Evolutionary conservation across 2,797 vertebrate species (phyloP).

Genomic region (Pelobates cultripes): DNA sequence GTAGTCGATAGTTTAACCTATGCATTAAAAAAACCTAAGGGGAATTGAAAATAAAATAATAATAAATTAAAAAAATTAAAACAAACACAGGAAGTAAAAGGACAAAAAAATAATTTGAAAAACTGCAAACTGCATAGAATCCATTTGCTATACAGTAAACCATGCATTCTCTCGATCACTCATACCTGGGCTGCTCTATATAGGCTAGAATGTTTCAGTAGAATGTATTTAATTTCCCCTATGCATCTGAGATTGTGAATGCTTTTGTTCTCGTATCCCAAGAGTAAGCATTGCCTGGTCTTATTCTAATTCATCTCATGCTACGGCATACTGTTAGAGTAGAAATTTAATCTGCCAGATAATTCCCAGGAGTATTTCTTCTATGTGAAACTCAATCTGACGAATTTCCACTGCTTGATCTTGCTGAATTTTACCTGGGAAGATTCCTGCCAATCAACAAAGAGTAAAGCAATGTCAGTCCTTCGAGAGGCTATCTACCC

Average conservation of each 20-base stretch:
- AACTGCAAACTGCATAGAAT: not conserved
- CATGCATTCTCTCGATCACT: not conserved
- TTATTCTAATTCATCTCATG: constrained; percentile 20
- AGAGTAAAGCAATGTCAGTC: not conserved
- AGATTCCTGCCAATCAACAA: constrained; percentile 6
- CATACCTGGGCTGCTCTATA: not conserved
- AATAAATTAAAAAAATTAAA: too few species aligned
- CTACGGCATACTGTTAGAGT: not conserved
- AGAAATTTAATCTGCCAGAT: not conserved
- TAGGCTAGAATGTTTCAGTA: not conserved
- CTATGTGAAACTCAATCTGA: constrained; percentile 8
- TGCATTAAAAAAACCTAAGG: too few species aligned
- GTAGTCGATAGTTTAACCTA: too few species aligned
- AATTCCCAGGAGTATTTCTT: constrained; percentile 1
- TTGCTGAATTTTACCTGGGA: not conserved
- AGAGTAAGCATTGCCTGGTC: not conserved
- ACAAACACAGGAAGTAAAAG: too few species aligned
- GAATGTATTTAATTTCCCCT: not conserved
- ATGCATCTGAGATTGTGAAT: constrained; percentile 3
- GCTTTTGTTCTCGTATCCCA: not conserved
- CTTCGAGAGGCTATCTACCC: not conserved
- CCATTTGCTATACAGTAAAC: not conserved
- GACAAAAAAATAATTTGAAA: too few species aligned
- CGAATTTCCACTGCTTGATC: not conserved
- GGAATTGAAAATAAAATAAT: too few species aligned